Conservation (phyloP, 2,797 vertebrate species). For the Tokudaia muenninki region DNA sequence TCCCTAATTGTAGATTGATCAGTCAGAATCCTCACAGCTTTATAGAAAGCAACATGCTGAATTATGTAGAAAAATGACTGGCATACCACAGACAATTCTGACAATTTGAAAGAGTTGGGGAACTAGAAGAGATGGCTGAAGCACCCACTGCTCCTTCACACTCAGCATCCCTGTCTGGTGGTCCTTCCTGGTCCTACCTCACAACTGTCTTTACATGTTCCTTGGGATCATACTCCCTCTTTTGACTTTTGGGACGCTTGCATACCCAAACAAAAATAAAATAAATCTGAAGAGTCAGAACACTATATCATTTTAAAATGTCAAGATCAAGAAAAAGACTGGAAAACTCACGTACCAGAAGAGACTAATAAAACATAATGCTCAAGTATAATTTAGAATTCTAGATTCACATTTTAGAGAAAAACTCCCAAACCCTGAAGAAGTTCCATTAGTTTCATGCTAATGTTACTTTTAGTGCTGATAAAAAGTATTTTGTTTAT, state of each 20-base stretch:
- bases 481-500: background rate
- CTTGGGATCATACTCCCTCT: background rate
- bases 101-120: background rate
- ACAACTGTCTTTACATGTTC: background rate
- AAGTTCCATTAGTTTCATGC: background rate
- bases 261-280: background rate
- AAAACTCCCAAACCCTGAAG: background rate
- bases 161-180: background rate
- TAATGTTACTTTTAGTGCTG: background rate
- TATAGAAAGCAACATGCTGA: background rate
- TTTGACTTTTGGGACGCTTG: background rate
- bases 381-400: background rate
- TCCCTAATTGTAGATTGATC: slow-evolving; percentile 12
- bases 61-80: background rate
- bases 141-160: background rate
- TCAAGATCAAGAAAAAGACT: background rate
- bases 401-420: background rate
- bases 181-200: too few relatives aligned
- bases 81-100: background rate
- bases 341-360: background rate
- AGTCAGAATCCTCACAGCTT: slow-evolving; percentile 16
- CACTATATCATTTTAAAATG: slow-evolving; percentile 2
- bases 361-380: background rate
- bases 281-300: background rate
- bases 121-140: background rate